Base-by-base conservation (phyloP, 2,888 invertebrate species). In the Eupithecia subumbrata region DNA sequence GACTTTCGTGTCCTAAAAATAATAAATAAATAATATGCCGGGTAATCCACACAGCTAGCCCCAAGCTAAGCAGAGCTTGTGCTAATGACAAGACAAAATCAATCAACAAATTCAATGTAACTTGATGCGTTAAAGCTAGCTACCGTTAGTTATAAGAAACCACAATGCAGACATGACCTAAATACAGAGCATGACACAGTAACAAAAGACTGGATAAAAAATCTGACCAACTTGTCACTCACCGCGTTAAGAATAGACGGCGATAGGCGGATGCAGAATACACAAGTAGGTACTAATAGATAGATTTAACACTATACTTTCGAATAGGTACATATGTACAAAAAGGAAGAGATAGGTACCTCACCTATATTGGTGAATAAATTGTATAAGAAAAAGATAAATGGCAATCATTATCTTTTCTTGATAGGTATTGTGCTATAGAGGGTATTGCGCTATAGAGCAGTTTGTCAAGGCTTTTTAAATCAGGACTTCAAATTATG, bases 161-260 rank as follows among this genome's bases (percentile, higher is more conserved):
- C 82, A 83, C 81, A 82, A 78, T 86, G 25, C 14, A 60, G 60
- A 60, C 60, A 25, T 60, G 86, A 85, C 85, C 87, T 79, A 84
- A 86, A 86, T 85, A 82, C 81, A 67, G 80, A 82, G 80, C 75
- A 77, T 77, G 74, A 81, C 81, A 79, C 80, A 82, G 81, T 80
- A 79, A 79, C 73, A 86, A 81, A 77, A 80, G 79, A 78, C 48
- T 82, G 72, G 79, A 83, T 82, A 82, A 83, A 84, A 78, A 82
- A 82, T 80, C 76, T 74, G 69, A 78, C 82, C 82, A 79, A 78
- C 74, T 76, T 69, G 60, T 73, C 72, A 48, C n/a, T 68, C 71
- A 40, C 52, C 37, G 43, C 66, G 74, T 72, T 78, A 71, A 73
- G 56, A 73, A 73, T 75, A 76, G 73, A 63, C 37, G 18, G 52